Evolutionary conservation across 1,140 invertebrate genomes (phyloP), one percentile per base, ranked within the genome.

Genomic region (Pseudachorutes palmiensis): DNA sequence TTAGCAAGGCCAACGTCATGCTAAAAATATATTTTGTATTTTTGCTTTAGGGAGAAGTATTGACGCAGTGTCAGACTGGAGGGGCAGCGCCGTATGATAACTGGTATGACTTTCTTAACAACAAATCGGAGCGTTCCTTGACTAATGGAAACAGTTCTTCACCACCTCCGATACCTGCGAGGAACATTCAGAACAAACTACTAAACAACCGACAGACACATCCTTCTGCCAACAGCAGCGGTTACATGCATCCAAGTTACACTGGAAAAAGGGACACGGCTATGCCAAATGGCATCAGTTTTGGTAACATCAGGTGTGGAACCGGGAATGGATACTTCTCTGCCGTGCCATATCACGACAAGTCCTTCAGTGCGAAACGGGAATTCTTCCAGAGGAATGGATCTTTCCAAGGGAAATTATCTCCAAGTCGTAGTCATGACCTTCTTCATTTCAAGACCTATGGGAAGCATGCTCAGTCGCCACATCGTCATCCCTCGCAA

Each of bases 31-130:
- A n/a, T n/a, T n/a, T n/a, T n/a, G n/a, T n/a, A 45, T 45, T 9
- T 55, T 26, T 67, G 32, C 55, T 60, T 12, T 45, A 75, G 77
- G 83, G 83, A 65, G 70, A 69, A 59, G 83, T 82, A 59, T 78
- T 85, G 77, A 85, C 83, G 5, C 84, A 82, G 75, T 85, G 82
- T 49, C 85, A 83, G 57, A 85, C 82, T 74, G 85, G 83, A n/a
- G 86, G n/a, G n/a, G n/a, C n/a, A n/a, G n/a, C n/a, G n/a, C n/a
- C n/a, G n/a, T n/a, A 86, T 68, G 85, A 87, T 76, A 80, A 84
- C 74, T 87, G 86, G 86, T 84, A 84, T 70, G 83, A 85, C 66
- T 55, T 45, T 45, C 76, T 83, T 33, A 67, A 80, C 31, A 83
- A 84, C 60, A 74, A 72, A 63, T 58, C 66, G 3, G 72, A 72